These are phyloP conservation scores for Drosophila falleni DNA, from an alignment of 2,888 invertebrate genomes.

Conservation along the genomic window DNA sequence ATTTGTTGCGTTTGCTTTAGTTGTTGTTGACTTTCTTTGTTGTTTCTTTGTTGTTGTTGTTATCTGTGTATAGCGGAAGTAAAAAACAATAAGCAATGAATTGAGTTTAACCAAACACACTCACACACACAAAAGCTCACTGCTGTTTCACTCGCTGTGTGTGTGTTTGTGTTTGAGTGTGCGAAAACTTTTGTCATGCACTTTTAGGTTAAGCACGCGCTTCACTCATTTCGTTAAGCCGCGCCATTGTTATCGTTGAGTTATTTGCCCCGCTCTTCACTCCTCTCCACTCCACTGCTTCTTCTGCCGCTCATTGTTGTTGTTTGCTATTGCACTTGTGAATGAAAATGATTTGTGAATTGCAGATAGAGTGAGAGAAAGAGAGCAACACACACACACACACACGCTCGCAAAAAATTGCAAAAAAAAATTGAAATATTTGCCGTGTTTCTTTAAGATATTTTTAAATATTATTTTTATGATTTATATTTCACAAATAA, in stretches of 20 bases:
- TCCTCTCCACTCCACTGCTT: neutral
- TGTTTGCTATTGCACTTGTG: constrained; percentile 52
- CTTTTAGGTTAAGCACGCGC: constrained; percentile 77
- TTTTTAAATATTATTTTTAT: neutral
- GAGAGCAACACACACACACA: constrained; percentile 31
- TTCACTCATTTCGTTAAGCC: constrained; percentile 69
- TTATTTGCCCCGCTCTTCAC: constrained; percentile 7
- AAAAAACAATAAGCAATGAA: constrained; percentile 65
- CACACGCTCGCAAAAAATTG: constrained; percentile 6
- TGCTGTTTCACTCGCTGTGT: constrained; percentile 25
- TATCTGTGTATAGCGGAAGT: constrained; percentile 60
- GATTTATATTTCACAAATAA: constrained; percentile 8
- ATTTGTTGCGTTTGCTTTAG: constrained; percentile 33
- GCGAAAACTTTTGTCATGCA: constrained; percentile 61
- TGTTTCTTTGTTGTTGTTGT: constrained; percentile 44
- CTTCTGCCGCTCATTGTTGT: constrained; percentile 19
- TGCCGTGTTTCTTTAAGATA: neutral
- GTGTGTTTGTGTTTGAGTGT: constrained; percentile 24
- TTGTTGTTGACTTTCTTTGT: constrained; percentile 36
- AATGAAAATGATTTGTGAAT: constrained; percentile 56
- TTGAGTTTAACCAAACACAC: constrained; percentile 59
- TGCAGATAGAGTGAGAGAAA: constrained; percentile 46
- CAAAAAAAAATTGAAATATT: neutral
- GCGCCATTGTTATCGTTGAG: constrained; percentile 47
- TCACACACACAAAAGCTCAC: constrained; percentile 10